Evolutionary conservation across 2,888 invertebrate species (phyloP), one percentile per base, ranked within the genome.

Genomic region (Drosophila nigricruria): DNA sequence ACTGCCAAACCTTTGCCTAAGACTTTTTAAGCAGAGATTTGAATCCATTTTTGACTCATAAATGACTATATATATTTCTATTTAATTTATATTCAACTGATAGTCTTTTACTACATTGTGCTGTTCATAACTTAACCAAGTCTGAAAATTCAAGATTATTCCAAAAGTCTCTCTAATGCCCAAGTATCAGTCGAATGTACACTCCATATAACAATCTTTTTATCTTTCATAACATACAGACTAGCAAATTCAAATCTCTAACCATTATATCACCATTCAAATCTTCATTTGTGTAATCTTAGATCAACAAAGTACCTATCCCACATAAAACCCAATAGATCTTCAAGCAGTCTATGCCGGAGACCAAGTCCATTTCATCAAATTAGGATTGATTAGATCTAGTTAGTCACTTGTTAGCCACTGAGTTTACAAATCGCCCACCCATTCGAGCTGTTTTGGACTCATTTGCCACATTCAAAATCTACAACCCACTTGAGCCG

Each of bases 391-490:
- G 20, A 5, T 40, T 32, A 18, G 18, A 23, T 9, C 36, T 45
- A 18, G 57, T 42, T n/a, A 43, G 18, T 0, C 47, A 34, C 20
- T 59, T 36, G 30, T 32, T 8, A 56, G 34, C 0, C 59, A 42
- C 59, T 42, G 59, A 49, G 23, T 57, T 20, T 40, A 20, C 40
- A n/a, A 34, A 20, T 42, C 20, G 16, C 42, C 14, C 34, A 5
- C 12, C 18, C 20, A 66, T 30, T 45, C 50, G 60, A 32, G 38
- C 32, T 14, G 5, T 57, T 59, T 57, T 49, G 57, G 60, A 53
- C 62, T 30, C 40, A 40, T 68, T 68, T 56, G 57, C 25, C 69
- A 47, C 54, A 53, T 53, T n/a, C 52, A 32, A 52, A 65, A 67
- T 30, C 36, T 45, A 38, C 5, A 32, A 9, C 14, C 34, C 36